Conservation (phyloP, 2,888 invertebrate genomes). For the Tanytarsus gracilentus region DNA sequence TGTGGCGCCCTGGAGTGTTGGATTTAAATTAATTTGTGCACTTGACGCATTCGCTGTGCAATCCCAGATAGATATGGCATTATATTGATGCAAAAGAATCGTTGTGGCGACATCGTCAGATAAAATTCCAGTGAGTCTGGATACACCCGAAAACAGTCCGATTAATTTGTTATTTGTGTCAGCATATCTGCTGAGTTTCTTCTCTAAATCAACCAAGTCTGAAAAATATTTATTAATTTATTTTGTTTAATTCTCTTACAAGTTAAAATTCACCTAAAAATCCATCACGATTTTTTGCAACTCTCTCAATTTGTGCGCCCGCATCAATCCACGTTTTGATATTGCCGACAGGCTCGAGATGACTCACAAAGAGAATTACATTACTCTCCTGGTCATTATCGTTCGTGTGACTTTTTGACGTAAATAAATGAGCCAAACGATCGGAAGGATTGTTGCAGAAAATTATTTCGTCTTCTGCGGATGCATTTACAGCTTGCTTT, state of each 20-base stretch:
- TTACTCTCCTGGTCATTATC: not conserved
- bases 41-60: constrained; percentile 79
- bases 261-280: no score
- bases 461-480: constrained; percentile 71
- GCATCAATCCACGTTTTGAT: constrained; percentile 75
- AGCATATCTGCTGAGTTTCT: constrained; percentile 55
- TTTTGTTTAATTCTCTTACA: no score
- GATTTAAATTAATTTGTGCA: constrained; percentile 75
- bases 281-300: constrained; percentile 70
- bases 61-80: constrained; percentile 82
- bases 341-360: constrained; percentile 65
- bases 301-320: constrained; percentile 67
- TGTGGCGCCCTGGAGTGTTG: constrained; percentile 60
- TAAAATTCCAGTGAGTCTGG: constrained; percentile 81
- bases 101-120: constrained; percentile 77
- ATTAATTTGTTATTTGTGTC: constrained; percentile 59
- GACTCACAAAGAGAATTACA: constrained; percentile 45
- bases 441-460: constrained; percentile 41
- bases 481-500: constrained; percentile 67
- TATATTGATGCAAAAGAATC: constrained; percentile 66
- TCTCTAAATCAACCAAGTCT: constrained; percentile 68
- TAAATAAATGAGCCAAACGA: constrained; percentile 31
- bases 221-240: no score
- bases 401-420: not conserved
- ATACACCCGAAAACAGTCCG: constrained; percentile 78